These are phyloP conservation scores for Todiramphus chloris DNA, from an alignment of 2,113 vertebrate species.

Conservation along the genomic window DNA sequence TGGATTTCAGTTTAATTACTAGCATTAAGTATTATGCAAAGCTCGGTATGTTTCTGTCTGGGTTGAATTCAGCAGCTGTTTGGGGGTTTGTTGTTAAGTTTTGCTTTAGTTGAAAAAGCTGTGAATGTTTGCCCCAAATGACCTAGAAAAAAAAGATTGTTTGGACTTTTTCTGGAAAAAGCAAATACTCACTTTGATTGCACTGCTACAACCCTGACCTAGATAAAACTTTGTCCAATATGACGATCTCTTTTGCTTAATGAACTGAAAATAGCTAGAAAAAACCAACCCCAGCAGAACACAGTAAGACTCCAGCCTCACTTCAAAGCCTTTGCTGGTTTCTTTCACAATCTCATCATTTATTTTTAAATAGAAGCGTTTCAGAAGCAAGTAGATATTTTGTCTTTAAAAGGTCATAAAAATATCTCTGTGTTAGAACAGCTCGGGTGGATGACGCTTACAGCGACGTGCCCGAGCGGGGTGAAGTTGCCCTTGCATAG, in stretches of 20 bases:
- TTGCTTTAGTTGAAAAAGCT: not conserved
- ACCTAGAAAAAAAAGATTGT: not conserved
- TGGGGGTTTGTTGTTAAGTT: not conserved
- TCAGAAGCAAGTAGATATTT: not conserved
- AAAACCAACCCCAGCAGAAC: not conserved
- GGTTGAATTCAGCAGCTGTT: not conserved
- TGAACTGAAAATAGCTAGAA: not conserved
- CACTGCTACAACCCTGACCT: not conserved
- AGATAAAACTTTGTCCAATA: not conserved
- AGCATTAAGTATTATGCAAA: not conserved
- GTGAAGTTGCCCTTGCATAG: not conserved
- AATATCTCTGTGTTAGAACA: not conserved
- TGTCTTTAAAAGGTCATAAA: slow-evolving; percentile 6
- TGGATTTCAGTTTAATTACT: not conserved
- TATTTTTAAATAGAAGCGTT: slow-evolving; percentile 36
- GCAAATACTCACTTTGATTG: not conserved
- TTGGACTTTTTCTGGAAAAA: not conserved
- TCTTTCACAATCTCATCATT: slow-evolving; percentile 15
- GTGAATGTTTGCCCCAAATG: not conserved
- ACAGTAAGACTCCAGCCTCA: not conserved
- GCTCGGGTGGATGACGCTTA: not conserved
- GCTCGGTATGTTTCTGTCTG: not conserved
- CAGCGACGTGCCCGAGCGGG: not conserved
- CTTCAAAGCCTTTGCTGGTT: not conserved
- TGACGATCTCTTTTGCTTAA: not conserved